phyloP scores from a whole-genome alignment of 2,797 vertebrate genomes.

The Parambassis ranga region DNA sequence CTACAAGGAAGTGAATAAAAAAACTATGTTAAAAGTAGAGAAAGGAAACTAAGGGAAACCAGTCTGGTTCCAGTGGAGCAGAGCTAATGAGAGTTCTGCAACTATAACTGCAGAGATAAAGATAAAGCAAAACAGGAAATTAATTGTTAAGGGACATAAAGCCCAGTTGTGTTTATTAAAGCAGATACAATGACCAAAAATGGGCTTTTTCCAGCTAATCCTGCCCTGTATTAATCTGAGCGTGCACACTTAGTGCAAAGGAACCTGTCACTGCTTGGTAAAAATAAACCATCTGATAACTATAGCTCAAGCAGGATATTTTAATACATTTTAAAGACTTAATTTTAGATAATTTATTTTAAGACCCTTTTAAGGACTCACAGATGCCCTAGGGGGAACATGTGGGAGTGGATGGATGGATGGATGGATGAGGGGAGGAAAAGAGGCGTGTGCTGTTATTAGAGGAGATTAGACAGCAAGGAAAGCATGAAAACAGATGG shows the following conservation, averaged over 20 bases:
- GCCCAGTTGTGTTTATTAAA: slow-evolving; percentile 68
- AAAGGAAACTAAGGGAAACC: slow-evolving; percentile 18
- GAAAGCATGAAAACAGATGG: slow-evolving; percentile 57
- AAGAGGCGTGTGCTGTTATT: slow-evolving; percentile 38
- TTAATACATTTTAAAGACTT: slow-evolving; percentile 45
- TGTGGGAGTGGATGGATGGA: slow-evolving; percentile 39
- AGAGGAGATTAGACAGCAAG: slow-evolving; percentile 55
- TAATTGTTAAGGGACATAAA: slow-evolving; percentile 71
- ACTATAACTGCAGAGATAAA: slow-evolving; percentile 41
- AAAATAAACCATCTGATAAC: slow-evolving; percentile 48
- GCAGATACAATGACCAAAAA: slow-evolving; percentile 50
- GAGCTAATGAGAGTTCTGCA: slow-evolving; percentile 62
- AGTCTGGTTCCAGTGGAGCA: slow-evolving; percentile 53
- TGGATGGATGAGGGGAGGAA: slow-evolving; percentile 26
- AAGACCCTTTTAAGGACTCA: slow-evolving; percentile 60
- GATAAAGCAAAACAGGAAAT: slow-evolving; percentile 66
- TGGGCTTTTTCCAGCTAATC: slow-evolving; percentile 33
- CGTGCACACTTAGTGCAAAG: slow-evolving; percentile 34
- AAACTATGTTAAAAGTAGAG: slow-evolving; percentile 4
- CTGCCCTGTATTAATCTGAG: slow-evolving; percentile 42
- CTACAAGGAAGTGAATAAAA: slow-evolving; percentile 5
- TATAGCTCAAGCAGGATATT: slow-evolving; percentile 20
- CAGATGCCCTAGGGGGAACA: slow-evolving; percentile 32
- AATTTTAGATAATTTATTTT: slow-evolving; percentile 62
- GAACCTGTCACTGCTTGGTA: slow-evolving; percentile 16